Percentiles rank a stretch among this genome's conserved stretches.
Evolutionary conservation across 2,888 invertebrate genomes (phyloP).

Genomic region (Microplitis manilae): DNA sequence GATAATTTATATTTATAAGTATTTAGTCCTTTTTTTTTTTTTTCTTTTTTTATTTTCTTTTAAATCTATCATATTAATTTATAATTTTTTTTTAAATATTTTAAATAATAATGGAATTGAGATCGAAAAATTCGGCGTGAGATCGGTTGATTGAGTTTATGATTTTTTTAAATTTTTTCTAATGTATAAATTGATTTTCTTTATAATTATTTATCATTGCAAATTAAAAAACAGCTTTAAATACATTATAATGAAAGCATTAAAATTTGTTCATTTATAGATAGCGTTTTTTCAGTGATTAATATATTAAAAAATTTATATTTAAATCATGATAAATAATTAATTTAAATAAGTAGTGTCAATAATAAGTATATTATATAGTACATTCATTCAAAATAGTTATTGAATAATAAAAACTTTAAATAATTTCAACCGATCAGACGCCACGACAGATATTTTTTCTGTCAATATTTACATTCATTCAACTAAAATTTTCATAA

Average conservation of each 20-base stretch:
- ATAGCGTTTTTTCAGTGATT: not conserved
- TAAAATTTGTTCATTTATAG: not conserved
- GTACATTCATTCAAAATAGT: not conserved
- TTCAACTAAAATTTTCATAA: conserved; percentile 45
- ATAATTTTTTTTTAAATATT: not conserved
- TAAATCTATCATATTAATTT: not conserved
- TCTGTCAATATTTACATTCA: conserved; percentile 47
- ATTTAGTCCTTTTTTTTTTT: conserved; percentile 23
- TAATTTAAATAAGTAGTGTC: not conserved
- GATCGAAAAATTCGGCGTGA: conserved; percentile 31
- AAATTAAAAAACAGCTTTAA: no score
- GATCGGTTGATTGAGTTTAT: conserved; percentile 16
- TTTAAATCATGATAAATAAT: not conserved
- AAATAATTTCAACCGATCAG: conserved; percentile 13
- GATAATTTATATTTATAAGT: conserved; percentile 23
- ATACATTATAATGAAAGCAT: no score
- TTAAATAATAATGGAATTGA: conserved; percentile 33
- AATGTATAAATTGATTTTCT: not conserved
- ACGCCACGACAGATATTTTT: not conserved
- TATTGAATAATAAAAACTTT: not conserved
- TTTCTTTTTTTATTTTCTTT: not conserved
- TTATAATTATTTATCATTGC: not conserved
- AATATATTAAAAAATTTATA: not conserved
- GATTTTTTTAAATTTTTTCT: not conserved
- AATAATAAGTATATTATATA: not conserved